A percentile compares a stretch with the other conserved stretches of the same genome.
Evolutionary conservation across 2,888 invertebrate species (phyloP).

Genomic region (Tubulanus polymorphus): DNA sequence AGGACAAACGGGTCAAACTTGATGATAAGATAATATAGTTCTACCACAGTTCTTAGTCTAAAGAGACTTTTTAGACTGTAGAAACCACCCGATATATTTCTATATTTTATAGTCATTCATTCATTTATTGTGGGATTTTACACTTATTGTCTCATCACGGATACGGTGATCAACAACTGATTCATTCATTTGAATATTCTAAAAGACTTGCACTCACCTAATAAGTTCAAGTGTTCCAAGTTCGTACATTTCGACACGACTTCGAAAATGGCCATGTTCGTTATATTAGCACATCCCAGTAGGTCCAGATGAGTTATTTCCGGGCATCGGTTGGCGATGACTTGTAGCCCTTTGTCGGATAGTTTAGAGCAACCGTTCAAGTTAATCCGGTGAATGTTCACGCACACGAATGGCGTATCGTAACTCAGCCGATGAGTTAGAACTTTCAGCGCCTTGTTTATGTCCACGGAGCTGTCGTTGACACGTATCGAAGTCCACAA

Average conservation of each 20-base stretch:
- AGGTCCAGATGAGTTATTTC: conserved; percentile 77
- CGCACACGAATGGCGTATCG: conserved; percentile 65
- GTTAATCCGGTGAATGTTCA: conserved; percentile 65
- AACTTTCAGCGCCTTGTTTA: conserved; percentile 62
- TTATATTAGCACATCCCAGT: conserved; percentile 69
- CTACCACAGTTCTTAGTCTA: too few species aligned
- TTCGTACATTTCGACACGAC: conserved; percentile 74
- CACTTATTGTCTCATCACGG: too few species aligned
- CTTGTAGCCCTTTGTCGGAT: conserved; percentile 72
- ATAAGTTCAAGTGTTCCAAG: conserved; percentile 78
- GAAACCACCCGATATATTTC: too few species aligned
- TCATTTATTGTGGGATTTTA: too few species aligned
- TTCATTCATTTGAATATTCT: too few species aligned
- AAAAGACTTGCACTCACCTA: conserved; percentile 62
- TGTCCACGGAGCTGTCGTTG: conserved; percentile 61
- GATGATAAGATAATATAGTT: too few species aligned
- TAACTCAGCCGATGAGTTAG: conserved; percentile 65
- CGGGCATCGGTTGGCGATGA: conserved; percentile 74
- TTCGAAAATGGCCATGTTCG: conserved; percentile 74
- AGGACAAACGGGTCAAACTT: too few species aligned
- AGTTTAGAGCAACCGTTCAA: conserved; percentile 68
- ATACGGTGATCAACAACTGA: too few species aligned
- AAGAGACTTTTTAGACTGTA: too few species aligned
- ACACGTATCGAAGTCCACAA: conserved; percentile 70
- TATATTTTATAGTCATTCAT: too few species aligned